Evolutionary conservation across 2,113 vertebrate species (phyloP), one percentile per base, ranked within the genome.

Genomic region (Protomyctophum bolini): DNA sequence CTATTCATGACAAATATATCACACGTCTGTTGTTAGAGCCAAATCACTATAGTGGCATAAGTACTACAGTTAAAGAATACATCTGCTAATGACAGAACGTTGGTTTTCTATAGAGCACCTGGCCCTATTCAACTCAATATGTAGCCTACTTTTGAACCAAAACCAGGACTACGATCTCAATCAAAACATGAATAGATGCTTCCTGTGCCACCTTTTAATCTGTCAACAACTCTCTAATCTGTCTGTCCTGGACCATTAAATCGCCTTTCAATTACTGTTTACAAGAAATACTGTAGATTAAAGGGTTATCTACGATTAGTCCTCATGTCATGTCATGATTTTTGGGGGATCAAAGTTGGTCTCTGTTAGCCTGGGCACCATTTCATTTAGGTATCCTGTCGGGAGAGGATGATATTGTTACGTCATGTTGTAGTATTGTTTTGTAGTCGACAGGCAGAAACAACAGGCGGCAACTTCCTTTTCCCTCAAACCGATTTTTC

Each of bases 151-250:
- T 52, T 66, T 51, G 12, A 54, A 66, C 52, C 47, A 41, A 41
- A 41, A 52, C 12, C 11, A 4, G 7, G 33, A 14, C 41, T 58
- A 15, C 2, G 29, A 57, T 12, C 11, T 48, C 63, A 41, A 54
- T 52, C 63, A 65, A 48, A 49, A 12, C 9, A 28, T 21, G 46
- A 28, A 15, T 29, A 21, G 10, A 45, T 12, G 15, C 45, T 10
- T 10, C 41, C n/a, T 58, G 45, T 15, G 9, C 66, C 57, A 28
- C 48, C 55, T 49, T 10, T 15, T 68, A 59, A 59, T 59, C 45
- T 21, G 2, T 28, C 33, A 41, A 41, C 33, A 41, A 41, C 33
- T 41, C 33, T 41, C 33, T 41, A 41, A 41, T 41, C 33, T 41
- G 33, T 41, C 33, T 4, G 33, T 41, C 33, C 33, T 41, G 33